phyloP scores from a whole-genome alignment of 2,113 vertebrate genomes.

The Saguinus midas region DNA sequence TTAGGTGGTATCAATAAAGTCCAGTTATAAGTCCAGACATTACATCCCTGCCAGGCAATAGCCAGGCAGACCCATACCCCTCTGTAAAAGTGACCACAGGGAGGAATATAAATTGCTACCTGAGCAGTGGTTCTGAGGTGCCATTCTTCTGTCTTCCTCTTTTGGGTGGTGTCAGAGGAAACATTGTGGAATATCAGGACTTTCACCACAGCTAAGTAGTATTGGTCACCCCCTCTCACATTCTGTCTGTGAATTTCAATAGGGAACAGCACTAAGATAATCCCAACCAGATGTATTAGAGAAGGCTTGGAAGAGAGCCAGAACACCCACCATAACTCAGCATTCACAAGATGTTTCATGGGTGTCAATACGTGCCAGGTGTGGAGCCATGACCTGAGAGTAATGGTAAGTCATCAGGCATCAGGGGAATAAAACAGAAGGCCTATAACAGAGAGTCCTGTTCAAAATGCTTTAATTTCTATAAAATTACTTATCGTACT shows the following conservation, averaged over 20 bases:
- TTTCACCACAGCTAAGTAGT: not conserved
- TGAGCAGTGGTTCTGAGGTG: not conserved
- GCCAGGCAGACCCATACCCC: accelerated
- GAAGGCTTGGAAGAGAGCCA: too few species aligned
- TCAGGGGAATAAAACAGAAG: not conserved
- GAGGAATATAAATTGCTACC: not conserved
- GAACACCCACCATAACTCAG: too few species aligned
- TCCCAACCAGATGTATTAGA: too few species aligned
- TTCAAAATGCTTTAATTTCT: not conserved
- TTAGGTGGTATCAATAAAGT: not conserved
- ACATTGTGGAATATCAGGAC: not conserved
- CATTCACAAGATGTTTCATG: not conserved
- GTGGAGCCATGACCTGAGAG: accelerated
- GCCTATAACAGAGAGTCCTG: too few species aligned
- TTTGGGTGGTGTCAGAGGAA: too few species aligned
- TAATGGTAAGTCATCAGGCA: accelerated
- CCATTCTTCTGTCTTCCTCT: too few species aligned
- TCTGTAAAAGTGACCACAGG: not conserved
- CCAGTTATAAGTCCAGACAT: not conserved
- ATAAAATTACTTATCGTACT: not conserved
- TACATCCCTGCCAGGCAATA: not conserved
- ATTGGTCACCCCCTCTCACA: not conserved
- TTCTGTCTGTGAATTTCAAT: not conserved
- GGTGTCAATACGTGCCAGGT: not conserved
- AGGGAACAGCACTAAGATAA: not conserved